Conservation (phyloP, 2,888 invertebrate genomes). For the Melipona bicolor region DNA sequence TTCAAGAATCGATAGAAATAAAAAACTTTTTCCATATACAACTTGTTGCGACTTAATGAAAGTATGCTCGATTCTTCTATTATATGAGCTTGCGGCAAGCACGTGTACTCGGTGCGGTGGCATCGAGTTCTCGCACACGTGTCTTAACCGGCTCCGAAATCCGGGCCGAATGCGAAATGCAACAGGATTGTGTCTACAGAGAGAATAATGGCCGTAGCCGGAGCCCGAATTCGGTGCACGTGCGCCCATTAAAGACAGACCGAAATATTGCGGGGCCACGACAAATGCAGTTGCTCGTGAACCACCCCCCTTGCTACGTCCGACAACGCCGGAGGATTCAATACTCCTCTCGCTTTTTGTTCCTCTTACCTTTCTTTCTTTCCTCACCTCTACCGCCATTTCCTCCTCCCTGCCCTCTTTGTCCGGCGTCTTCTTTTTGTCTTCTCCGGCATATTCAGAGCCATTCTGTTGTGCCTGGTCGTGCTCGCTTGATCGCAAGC, state of each 20-base stretch:
- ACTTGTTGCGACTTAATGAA: background rate
- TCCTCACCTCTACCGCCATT: background rate
- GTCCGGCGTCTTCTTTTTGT: constrained; percentile 26
- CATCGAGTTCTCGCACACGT: constrained; percentile 17
- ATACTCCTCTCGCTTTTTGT: constrained; percentile 38
- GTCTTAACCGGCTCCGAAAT: constrained; percentile 36
- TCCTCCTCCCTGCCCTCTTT: constrained; percentile 11
- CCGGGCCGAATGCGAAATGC: constrained; percentile 72
- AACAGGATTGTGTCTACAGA: constrained; percentile 73
- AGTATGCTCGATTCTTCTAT: background rate
- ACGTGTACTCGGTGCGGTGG: background rate
- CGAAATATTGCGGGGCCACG: constrained; percentile 61
- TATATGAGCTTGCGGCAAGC: background rate
- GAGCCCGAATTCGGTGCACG: constrained; percentile 68
- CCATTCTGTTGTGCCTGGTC: background rate
- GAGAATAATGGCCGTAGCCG: constrained; percentile 65
- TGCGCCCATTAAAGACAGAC: constrained; percentile 65
- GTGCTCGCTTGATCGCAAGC: constrained; percentile 33
- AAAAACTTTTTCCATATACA: background rate
- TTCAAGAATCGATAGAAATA: background rate
- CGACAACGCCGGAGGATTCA: constrained; percentile 30
- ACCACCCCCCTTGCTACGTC: constrained; percentile 20
- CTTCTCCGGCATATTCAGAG: constrained; percentile 22
- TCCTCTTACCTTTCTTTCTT: background rate
- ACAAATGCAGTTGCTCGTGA: constrained; percentile 56